A percentile compares a stretch with the other conserved stretches of the same genome.
Evolutionary conservation across 2,888 invertebrate species (phyloP).

Genomic region (Xestia xanthographa): DNA sequence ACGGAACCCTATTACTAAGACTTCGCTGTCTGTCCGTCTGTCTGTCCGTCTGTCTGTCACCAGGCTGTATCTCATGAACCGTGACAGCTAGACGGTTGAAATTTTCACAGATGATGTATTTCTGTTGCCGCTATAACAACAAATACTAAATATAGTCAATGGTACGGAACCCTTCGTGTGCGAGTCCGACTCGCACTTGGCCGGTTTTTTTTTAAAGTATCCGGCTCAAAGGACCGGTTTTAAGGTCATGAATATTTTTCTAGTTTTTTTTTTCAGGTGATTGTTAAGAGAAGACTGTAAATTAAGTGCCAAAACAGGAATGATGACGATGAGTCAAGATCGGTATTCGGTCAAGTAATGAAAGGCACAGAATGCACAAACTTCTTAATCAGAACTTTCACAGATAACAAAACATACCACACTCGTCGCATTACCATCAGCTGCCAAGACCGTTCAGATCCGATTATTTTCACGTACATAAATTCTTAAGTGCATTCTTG

Average conservation of each 20-base stretch:
- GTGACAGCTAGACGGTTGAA: no score
- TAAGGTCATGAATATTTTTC: slow-evolving; percentile 1
- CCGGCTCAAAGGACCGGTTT: slow-evolving; percentile 30
- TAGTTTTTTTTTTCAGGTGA: not conserved
- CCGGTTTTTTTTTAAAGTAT: slow-evolving; percentile 13
- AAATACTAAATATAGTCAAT: no score
- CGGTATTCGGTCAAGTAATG: not conserved
- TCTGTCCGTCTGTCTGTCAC: no score
- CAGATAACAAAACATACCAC: not conserved
- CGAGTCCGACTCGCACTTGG: no score
- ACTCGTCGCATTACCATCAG: slow-evolving; percentile 3
- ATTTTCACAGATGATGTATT: no score
- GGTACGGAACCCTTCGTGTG: no score
- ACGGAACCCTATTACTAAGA: no score
- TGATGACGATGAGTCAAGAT: not conserved
- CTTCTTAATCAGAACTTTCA: not conserved
- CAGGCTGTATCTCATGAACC: no score
- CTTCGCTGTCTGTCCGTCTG: no score
- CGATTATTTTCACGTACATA: slow-evolving; percentile 47
- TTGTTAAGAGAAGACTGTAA: not conserved
- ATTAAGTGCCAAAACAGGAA: not conserved
- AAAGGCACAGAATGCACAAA: not conserved
- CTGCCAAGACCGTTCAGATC: slow-evolving; percentile 26
- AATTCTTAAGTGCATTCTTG: slow-evolving; percentile 44
- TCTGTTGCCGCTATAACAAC: no score